Evolutionary conservation across 2,113 vertebrate species (phyloP).

Genomic region (Seriola aureovittata): DNA sequence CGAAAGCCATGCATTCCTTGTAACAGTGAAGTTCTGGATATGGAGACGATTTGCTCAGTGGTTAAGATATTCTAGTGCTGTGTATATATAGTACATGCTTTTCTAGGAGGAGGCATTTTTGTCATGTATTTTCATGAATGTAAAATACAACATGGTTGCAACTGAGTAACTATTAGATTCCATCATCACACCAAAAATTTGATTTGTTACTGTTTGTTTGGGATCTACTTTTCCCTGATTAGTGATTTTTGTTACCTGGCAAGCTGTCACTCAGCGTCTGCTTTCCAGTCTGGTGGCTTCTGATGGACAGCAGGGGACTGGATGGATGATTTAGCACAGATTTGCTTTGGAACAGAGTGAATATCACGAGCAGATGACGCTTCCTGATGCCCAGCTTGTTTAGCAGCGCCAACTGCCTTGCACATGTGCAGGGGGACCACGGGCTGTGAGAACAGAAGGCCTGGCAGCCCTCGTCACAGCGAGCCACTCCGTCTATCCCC

Average conservation of each 20-base stretch:
- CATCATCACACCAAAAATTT: conserved; percentile 18
- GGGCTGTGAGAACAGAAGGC: conserved; percentile 76
- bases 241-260: conserved; percentile 70
- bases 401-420: conserved; percentile 70
- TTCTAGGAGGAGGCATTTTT: conserved; percentile 52
- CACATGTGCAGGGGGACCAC: conserved; percentile 72
- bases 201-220: conserved; percentile 22
- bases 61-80: conserved; percentile 76
- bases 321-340: conserved; percentile 77
- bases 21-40: conserved; percentile 77
- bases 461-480: conserved; percentile 65
- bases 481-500: conserved; percentile 34
- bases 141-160: conserved; percentile 44
- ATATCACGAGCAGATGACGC: conserved; percentile 77
- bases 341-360: conserved; percentile 74
- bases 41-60: conserved; percentile 77
- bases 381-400: conserved; percentile 76
- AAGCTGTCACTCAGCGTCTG: conserved; percentile 69
- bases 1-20: conserved; percentile 78
- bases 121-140: conserved; percentile 52
- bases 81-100: conserved; percentile 61
- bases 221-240: conserved; percentile 41
- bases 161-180: conserved; percentile 12
- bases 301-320: conserved; percentile 71
- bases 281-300: conserved; percentile 74